Evolutionary conservation across 2,113 vertebrate genomes (phyloP).

Genomic region (Aramus guarauna): DNA sequence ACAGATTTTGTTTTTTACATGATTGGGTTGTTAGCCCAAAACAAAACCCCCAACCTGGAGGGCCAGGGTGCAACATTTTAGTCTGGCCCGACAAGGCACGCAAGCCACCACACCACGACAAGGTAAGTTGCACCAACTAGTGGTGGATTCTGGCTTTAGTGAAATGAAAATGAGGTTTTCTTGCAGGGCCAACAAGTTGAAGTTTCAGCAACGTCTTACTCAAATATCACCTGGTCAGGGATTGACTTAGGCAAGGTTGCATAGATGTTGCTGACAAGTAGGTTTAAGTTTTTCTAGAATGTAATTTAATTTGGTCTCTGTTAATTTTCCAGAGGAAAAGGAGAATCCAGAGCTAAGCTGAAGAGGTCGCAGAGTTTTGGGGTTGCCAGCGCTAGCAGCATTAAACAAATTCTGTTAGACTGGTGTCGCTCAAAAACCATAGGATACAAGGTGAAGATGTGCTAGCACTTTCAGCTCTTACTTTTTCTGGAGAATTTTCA

Average conservation of each 20-base stretch:
- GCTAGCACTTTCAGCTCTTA: background rate
- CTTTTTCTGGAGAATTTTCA: background rate
- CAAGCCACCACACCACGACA: no score
- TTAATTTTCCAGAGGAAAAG: constrained; percentile 76
- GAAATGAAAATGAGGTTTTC: background rate
- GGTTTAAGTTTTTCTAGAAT: background rate
- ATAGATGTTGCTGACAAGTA: background rate
- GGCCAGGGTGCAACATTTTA: no score
- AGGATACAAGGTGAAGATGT: constrained; percentile 85
- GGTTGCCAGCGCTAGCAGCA: constrained; percentile 88
- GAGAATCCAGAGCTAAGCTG: constrained; percentile 84
- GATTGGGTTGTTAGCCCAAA: no score
- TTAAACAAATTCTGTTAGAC: constrained; percentile 92
- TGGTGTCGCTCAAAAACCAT: constrained; percentile 96
- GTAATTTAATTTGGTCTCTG: constrained; percentile 13
- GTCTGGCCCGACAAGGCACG: no score
- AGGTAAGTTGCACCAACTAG: no score
- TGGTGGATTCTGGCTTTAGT: background rate
- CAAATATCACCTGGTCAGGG: background rate
- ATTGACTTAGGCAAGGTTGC: background rate
- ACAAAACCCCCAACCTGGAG: no score
- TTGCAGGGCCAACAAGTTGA: background rate
- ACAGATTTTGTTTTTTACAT: no score
- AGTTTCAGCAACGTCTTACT: background rate
- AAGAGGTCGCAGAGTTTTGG: constrained; percentile 92